phyloP scores from a whole-genome alignment of 2,797 vertebrate genomes.

The Limosa lapponica region DNA sequence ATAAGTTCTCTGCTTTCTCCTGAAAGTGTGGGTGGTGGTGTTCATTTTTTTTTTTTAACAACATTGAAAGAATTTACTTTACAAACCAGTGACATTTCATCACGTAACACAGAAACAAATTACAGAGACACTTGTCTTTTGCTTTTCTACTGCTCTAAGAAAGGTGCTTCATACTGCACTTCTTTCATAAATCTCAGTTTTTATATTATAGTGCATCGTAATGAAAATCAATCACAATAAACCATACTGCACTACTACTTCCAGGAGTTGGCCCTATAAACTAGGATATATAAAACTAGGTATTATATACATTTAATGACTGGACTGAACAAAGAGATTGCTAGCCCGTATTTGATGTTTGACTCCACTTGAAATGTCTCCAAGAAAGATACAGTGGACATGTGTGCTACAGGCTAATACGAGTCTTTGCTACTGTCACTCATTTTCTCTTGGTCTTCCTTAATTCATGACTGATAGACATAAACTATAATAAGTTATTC shows the following conservation, averaged over 20 bases:
- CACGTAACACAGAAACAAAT: constrained; percentile 43
- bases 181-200: not conserved
- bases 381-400: not conserved
- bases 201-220: not conserved
- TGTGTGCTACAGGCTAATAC: not conserved
- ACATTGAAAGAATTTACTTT: constrained; percentile 70
- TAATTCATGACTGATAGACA: constrained; percentile 9
- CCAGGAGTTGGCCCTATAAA: not conserved
- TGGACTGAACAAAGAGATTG: not conserved
- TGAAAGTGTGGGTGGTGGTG: not conserved
- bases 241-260: not conserved
- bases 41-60: constrained; percentile 82
- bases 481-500: constrained; percentile 7
- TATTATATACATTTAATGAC: not conserved
- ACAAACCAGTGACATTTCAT: constrained; percentile 79
- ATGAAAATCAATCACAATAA: not conserved
- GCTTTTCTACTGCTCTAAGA: constrained; percentile 10
- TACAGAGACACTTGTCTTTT: not conserved
- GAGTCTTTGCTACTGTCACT: not conserved
- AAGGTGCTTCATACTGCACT: not conserved
- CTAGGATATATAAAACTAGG: not conserved
- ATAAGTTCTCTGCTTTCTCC: not conserved
- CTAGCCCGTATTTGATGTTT: not conserved
- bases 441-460: not conserved
- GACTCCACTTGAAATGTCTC: constrained; percentile 25